These are phyloP conservation scores for Tetraneura akinire DNA, from an alignment of 1,140 invertebrate genomes.

Conservation along the genomic window DNA sequence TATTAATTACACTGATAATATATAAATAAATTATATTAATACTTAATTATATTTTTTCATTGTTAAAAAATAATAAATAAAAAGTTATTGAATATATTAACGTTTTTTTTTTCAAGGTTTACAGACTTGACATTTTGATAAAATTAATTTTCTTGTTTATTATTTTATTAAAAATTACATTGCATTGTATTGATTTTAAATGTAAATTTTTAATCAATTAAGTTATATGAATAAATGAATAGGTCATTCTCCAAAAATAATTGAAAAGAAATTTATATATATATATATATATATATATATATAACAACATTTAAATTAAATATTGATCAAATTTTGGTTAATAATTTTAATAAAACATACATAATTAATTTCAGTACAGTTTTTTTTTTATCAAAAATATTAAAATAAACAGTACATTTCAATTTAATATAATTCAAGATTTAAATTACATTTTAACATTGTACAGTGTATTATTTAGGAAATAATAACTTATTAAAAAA, in stretches of 20 bases:
- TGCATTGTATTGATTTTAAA: background rate
- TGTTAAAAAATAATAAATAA: background rate
- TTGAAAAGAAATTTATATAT: background rate
- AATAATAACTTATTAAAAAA: slow-evolving; percentile 29
- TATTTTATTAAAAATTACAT: background rate
- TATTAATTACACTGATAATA: slow-evolving; percentile 8
- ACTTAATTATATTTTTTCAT: slow-evolving; percentile 10
- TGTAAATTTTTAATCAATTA: background rate
- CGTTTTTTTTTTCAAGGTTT: background rate
- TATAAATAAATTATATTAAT: too few relatives aligned
- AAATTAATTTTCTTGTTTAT: background rate
- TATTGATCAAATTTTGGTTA: background rate
- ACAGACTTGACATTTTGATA: background rate
- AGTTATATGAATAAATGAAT: background rate
- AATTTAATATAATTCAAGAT: background rate
- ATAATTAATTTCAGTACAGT: background rate
- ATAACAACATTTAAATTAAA: background rate
- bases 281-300: background rate
- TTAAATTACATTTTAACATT: background rate
- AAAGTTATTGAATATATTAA: background rate
- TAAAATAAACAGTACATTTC: slow-evolving; percentile 4
- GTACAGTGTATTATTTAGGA: background rate
- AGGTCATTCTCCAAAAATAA: background rate
- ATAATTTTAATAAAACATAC: background rate
- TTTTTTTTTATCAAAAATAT: background rate